Evolutionary conservation across 2,888 invertebrate genomes (phyloP).

Genomic region (Tipula helvola): DNA sequence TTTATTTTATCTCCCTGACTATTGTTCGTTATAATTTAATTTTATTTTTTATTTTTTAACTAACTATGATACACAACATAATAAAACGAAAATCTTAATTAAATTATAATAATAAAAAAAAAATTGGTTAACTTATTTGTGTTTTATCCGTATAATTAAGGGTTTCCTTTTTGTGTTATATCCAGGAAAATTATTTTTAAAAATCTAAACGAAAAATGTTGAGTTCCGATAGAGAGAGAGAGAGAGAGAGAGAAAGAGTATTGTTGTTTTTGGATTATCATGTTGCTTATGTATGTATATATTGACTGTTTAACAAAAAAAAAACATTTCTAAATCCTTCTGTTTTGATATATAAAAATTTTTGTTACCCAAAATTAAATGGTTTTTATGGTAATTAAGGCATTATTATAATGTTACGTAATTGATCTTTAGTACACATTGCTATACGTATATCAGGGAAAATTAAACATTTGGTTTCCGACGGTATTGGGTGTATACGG

Average conservation of each 20-base stretch:
- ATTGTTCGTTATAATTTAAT: not conserved
- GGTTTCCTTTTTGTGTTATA: not conserved
- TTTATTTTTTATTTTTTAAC: not conserved
- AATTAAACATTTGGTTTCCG: not conserved
- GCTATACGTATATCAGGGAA: not conserved
- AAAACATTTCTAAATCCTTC: not conserved
- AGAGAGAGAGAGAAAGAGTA: not conserved
- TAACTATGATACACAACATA: not conserved
- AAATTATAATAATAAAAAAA: not conserved
- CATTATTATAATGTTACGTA: not conserved
- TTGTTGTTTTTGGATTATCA: not conserved
- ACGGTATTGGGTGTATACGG: not conserved
- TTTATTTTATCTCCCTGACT: not conserved
- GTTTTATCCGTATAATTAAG: not conserved
- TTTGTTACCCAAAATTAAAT: not conserved
- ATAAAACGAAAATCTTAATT: not conserved
- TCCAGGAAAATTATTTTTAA: not conserved
- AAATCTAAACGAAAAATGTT: not conserved
- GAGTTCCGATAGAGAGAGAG: no score
- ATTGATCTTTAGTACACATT: not conserved
- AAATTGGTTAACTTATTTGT: not conserved
- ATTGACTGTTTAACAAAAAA: not conserved
- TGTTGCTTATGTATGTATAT: conserved; percentile 4
- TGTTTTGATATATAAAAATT: not conserved
- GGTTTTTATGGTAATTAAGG: not conserved